phyloP scores from a whole-genome alignment of 2,113 vertebrate species.

The Megaleporinus macrocephalus region DNA sequence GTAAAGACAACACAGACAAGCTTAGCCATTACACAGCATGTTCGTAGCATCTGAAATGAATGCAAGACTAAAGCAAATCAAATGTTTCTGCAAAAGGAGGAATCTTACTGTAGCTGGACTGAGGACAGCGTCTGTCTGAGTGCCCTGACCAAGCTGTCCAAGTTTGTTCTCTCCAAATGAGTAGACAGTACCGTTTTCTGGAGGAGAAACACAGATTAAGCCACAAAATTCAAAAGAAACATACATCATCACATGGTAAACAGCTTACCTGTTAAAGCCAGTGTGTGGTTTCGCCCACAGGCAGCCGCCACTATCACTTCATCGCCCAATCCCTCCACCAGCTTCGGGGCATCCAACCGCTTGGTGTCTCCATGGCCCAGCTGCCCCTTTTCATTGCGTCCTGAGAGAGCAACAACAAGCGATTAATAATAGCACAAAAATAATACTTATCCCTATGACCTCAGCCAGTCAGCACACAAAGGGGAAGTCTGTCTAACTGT shows the following conservation, averaged over 20 bases:
- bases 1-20: too few species aligned
- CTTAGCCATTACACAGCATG: too few species aligned
- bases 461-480: neutral
- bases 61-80: neutral
- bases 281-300: slow-evolving; percentile 93
- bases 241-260: neutral
- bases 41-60: neutral
- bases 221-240: neutral
- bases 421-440: neutral
- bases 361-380: slow-evolving; percentile 94
- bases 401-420: slow-evolving; percentile 67
- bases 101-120: slow-evolving; percentile 86
- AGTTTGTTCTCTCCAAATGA: slow-evolving; percentile 97
- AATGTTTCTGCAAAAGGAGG: neutral
- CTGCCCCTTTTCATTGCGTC: slow-evolving; percentile 96
- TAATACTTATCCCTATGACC: neutral
- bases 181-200: slow-evolving; percentile 87
- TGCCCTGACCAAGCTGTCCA: slow-evolving; percentile 94
- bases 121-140: slow-evolving; percentile 92
- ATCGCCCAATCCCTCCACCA: slow-evolving; percentile 84
- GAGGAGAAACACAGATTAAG: slow-evolving; percentile 13
- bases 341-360: slow-evolving; percentile 89
- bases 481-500: neutral
- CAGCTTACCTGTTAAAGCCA: slow-evolving; percentile 88
- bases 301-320: slow-evolving; percentile 86